Percentiles rank a stretch among this genome's conserved stretches.
Evolutionary conservation across 2,797 vertebrate genomes (phyloP).

Genomic region (Xenops minutus): DNA sequence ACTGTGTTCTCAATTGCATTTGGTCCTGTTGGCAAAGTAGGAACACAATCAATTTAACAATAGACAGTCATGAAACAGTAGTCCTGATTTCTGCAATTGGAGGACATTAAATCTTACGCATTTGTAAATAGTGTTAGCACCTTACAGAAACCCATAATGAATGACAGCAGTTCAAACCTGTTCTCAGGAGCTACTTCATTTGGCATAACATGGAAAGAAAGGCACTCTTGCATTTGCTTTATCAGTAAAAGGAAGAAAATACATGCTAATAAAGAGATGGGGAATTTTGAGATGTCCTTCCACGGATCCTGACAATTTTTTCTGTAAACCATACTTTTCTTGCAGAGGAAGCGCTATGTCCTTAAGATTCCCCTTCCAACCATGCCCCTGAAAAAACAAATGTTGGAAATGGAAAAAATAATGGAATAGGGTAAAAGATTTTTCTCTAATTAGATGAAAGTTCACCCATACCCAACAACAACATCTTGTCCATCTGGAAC

Average conservation of each 20-base stretch:
- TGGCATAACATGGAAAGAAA: not conserved
- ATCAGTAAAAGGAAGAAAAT: not conserved
- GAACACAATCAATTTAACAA: not conserved
- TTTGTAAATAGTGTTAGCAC: not conserved
- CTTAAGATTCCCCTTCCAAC: not conserved
- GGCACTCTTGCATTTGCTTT: not conserved
- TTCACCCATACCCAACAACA: not conserved
- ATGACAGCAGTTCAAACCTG: not conserved
- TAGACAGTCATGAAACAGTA: not conserved
- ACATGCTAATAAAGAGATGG: not conserved
- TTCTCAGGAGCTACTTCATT: not conserved
- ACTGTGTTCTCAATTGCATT: not conserved
- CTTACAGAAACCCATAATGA: not conserved
- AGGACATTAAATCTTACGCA: not conserved
- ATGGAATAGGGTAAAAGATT: not conserved
- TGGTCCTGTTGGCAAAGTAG: not conserved
- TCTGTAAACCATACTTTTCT: not conserved
- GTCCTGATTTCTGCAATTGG: not conserved
- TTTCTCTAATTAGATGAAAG: not conserved
- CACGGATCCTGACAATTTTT: not conserved
- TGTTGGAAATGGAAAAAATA: not conserved
- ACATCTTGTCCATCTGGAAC: not conserved
- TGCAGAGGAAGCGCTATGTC: not conserved
- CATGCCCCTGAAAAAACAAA: fast-evolving
- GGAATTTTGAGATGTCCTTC: not conserved